Base-by-base conservation (phyloP, 2,113 vertebrate species). In the Ornithorhynchus anatinus region DNA sequence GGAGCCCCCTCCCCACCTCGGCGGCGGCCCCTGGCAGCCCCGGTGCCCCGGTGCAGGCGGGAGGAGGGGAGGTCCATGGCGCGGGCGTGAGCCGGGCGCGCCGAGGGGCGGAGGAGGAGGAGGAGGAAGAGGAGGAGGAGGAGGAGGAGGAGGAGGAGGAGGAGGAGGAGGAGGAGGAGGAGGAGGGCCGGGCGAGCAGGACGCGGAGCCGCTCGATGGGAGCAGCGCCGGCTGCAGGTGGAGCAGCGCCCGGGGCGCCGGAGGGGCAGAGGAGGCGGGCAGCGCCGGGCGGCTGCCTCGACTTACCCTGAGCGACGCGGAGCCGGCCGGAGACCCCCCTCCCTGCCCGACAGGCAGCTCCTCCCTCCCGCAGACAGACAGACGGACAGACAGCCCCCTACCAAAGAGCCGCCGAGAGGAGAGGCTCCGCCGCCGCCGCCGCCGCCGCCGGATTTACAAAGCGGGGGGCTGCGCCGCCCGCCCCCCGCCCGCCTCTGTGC, bases 311-410 rank as follows among this genome's bases (percentile, higher is more conserved):
- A 78, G 77, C 38, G 35, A 22, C 77, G 22, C 71, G 66, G 67
- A 23, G 75, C n/a, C 61, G 74, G 75, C 74, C 64, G 23, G 64
- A 69, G 69, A 59, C 51, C 59, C 56, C 72, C 74, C 62, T 22
- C 42, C 44, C 58, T 44, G 56, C 64, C 20, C n/a, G n/a, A n/a
- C n/a, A 68, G 67, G 83, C 83, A 80, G 82, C 82, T 79, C 82
- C 80, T 66, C 80, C 23, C 22, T 25, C 8, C 20, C 44, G 7
- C 22, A 45, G 44, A 23, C 44, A 45, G 44, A 25, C 44, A 45
- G 45, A 47, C 45, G 12, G 23, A 27, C 23, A 48, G 45, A 48
- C 45, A 29, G 14, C 45, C 45, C 9, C 7, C 25, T 27, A 48
- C 45, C 45, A 48, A 48, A 48, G 45, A 48, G 45, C 45, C 45